These are phyloP conservation scores for Hipparchia sbordonii DNA, from an alignment of 2,888 invertebrate genomes.

Conservation along the genomic window DNA sequence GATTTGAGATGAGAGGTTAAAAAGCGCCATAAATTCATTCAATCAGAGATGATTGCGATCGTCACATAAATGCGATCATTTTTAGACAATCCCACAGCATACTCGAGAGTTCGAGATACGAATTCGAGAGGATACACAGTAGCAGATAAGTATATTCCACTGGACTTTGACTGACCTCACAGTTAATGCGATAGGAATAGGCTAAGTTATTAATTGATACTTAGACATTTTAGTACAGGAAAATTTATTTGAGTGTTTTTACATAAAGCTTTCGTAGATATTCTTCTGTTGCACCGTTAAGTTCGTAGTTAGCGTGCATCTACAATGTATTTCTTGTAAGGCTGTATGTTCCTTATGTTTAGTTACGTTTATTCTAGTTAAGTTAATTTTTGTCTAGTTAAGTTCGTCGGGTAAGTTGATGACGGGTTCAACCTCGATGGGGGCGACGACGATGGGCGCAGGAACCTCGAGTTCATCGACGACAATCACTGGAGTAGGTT, in stretches of 20 bases:
- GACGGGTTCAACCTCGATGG: slow-evolving; percentile 27
- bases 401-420: slow-evolving; percentile 26
- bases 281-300: not conserved
- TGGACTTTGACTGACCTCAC: too few relatives aligned
- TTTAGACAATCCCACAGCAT: too few relatives aligned
- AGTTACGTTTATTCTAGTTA: not conserved
- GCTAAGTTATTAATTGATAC: not conserved
- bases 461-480: slow-evolving; percentile 17
- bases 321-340: too few relatives aligned
- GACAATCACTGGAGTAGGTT: slow-evolving; percentile 21
- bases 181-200: not conserved
- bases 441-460: slow-evolving; percentile 17
- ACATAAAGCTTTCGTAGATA: not conserved
- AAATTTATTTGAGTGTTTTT: slow-evolving; percentile 10
- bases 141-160: too few relatives aligned
- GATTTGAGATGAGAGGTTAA: too few relatives aligned
- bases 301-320: not conserved
- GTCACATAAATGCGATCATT: too few relatives aligned
- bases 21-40: too few relatives aligned
- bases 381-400: slow-evolving; percentile 16
- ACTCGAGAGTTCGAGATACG: too few relatives aligned
- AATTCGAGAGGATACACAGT: too few relatives aligned
- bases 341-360: not conserved
- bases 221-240: not conserved
- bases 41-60: too few relatives aligned